These are phyloP conservation scores for Metridium senile DNA, from an alignment of 92 coral and sea anemone genomes.

Conservation along the genomic window DNA sequence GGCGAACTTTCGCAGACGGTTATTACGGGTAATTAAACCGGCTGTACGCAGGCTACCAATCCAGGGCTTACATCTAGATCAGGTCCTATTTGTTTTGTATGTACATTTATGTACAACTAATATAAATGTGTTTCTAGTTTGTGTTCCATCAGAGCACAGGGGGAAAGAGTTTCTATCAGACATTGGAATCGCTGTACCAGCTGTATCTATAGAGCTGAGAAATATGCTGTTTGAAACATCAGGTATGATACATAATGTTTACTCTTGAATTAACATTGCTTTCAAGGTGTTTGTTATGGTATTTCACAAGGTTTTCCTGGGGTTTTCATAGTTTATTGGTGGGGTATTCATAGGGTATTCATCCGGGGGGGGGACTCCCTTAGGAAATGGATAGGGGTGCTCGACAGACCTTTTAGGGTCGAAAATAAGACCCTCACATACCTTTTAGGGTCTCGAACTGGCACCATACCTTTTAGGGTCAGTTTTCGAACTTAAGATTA, in stretches of 20 bases:
- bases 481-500: too few relatives aligned
- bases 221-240: slow-evolving; percentile 58
- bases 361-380: too few relatives aligned
- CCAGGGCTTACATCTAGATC: neutral
- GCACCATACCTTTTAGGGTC: too few relatives aligned
- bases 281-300: too few relatives aligned
- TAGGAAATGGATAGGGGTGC: too few relatives aligned
- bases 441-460: too few relatives aligned
- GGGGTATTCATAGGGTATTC: too few relatives aligned
- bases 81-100: slow-evolving; percentile 19
- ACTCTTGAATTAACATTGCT: neutral
- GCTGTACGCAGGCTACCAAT: neutral
- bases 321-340: neutral
- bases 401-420: too few relatives aligned
- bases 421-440: too few relatives aligned
- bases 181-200: slow-evolving; percentile 71
- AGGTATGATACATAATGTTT: slow-evolving; percentile 33
- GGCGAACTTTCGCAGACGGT: too few relatives aligned
- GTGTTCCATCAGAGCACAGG: slow-evolving; percentile 77
- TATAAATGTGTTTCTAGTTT: slow-evolving; percentile 44
- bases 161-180: slow-evolving; percentile 78
- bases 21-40: too few relatives aligned
- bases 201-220: slow-evolving; percentile 67
- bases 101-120: neutral
- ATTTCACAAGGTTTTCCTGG: too few relatives aligned